Percentiles rank a stretch among this genome's conserved stretches.
Evolutionary conservation across 2,797 vertebrate genomes (phyloP).

Genomic region (Takifugu rubripes): DNA sequence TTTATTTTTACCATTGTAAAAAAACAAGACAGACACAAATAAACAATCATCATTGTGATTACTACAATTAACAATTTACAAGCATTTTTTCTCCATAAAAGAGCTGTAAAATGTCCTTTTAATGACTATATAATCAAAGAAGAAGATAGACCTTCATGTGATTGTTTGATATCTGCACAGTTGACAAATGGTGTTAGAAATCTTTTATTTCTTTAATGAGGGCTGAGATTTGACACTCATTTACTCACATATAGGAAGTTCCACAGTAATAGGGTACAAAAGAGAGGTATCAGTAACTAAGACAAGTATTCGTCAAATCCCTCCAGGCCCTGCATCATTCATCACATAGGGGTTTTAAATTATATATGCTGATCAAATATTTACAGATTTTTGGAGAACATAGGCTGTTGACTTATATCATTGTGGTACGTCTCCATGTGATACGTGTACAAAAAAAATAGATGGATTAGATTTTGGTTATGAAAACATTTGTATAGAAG

Average conservation of each 20-base stretch:
- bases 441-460: constrained; percentile 1
- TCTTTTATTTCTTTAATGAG: constrained; percentile 8
- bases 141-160: not conserved
- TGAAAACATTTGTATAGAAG: constrained; percentile 4
- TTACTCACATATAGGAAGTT: constrained; percentile 23
- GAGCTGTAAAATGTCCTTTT: not conserved
- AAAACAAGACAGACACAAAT: too few relatives aligned
- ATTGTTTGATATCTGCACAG: not conserved
- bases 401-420: constrained; percentile 34
- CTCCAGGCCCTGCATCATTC: constrained; percentile 66
- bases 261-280: constrained; percentile 26
- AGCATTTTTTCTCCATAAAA: too few relatives aligned
- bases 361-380: constrained; percentile 76
- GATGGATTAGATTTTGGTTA: constrained; percentile 24
- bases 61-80: too few relatives aligned
- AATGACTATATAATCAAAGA: not conserved
- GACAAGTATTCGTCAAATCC: constrained; percentile 72
- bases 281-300: constrained; percentile 64
- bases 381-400: constrained; percentile 67
- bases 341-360: constrained; percentile 67
- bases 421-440: constrained; percentile 29
- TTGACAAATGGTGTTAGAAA: constrained; percentile 13
- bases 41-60: too few relatives aligned
- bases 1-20: constrained; percentile 6
- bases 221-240: constrained; percentile 16